Evolutionary conservation across 1,140 invertebrate genomes (phyloP).

Genomic region (Camponotus vicinus): DNA sequence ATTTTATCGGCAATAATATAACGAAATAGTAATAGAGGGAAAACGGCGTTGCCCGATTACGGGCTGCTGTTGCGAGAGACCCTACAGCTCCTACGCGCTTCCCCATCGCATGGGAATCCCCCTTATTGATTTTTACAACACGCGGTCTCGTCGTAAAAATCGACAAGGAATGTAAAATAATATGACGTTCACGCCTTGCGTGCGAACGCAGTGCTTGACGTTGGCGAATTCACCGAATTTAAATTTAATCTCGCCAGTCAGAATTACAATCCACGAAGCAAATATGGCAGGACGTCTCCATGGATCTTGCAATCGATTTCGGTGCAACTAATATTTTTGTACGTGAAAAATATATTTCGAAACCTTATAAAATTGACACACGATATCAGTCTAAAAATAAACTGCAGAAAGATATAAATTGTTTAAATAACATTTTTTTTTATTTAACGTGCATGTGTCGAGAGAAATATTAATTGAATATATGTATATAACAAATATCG

Average conservation of each 20-base stretch:
- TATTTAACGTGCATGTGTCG: neutral
- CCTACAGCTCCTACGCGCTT: slow-evolving; percentile 40
- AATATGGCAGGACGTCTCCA: slow-evolving; percentile 16
- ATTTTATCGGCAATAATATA: slow-evolving; percentile 54
- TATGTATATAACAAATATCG: too few relatives aligned
- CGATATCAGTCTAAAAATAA: neutral
- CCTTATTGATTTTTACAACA: slow-evolving; percentile 75
- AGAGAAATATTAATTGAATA: neutral
- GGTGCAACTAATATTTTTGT: neutral
- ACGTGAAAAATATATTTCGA: neutral
- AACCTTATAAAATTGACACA: neutral
- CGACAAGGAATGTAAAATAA: slow-evolving; percentile 69
- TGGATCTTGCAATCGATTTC: neutral
- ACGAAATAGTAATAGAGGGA: slow-evolving; percentile 59
- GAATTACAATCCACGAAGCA: slow-evolving; percentile 38
- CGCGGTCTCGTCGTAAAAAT: slow-evolving; percentile 67
- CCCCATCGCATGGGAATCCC: slow-evolving; percentile 50
- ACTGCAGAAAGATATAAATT: neutral
- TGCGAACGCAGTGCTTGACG: slow-evolving; percentile 21
- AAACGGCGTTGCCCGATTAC: neutral
- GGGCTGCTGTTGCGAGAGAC: neutral
- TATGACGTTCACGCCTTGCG: slow-evolving; percentile 59
- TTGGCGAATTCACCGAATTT: slow-evolving; percentile 66
- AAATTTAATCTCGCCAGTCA: slow-evolving; percentile 47
- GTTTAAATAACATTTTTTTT: neutral